Evolutionary conservation across 2,797 vertebrate species (phyloP).

Genomic region (Betta splendens): DNA sequence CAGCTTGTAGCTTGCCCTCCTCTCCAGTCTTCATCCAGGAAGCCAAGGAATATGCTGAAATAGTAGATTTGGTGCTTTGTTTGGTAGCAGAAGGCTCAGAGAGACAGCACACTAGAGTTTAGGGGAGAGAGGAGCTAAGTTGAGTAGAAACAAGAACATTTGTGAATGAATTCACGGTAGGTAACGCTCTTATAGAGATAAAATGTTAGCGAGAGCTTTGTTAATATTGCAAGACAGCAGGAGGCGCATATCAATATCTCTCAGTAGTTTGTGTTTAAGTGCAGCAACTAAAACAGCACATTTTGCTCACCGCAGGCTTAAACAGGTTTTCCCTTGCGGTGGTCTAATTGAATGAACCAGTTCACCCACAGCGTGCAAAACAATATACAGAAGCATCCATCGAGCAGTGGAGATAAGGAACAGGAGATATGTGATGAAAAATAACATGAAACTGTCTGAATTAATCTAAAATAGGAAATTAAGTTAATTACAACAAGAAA

Average conservation of each 20-base stretch:
- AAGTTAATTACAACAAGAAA: background rate
- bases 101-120: no score
- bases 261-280: conserved; percentile 3
- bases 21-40: conserved; percentile 7
- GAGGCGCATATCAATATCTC: background rate
- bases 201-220: conserved; percentile 1
- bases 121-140: background rate
- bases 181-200: conserved; percentile 12
- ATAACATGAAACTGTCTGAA: background rate
- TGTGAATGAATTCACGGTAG: conserved; percentile 12
- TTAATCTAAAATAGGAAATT: background rate
- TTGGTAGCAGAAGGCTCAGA: no score
- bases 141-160: conserved; percentile 3
- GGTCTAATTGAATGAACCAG: conserved; percentile 14
- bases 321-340: background rate
- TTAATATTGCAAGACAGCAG: conserved; percentile 12
- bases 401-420: background rate
- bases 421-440: background rate
- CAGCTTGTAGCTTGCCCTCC: conserved; percentile 6
- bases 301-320: conserved; percentile 10
- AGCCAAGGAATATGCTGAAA: conserved; percentile 17
- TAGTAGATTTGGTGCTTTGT: no score
- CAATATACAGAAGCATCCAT: background rate
- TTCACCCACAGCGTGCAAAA: background rate
- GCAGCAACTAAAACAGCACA: conserved; percentile 2